These are phyloP conservation scores for Nebria salina DNA, from an alignment of 2,888 invertebrate genomes.

Conservation along the genomic window DNA sequence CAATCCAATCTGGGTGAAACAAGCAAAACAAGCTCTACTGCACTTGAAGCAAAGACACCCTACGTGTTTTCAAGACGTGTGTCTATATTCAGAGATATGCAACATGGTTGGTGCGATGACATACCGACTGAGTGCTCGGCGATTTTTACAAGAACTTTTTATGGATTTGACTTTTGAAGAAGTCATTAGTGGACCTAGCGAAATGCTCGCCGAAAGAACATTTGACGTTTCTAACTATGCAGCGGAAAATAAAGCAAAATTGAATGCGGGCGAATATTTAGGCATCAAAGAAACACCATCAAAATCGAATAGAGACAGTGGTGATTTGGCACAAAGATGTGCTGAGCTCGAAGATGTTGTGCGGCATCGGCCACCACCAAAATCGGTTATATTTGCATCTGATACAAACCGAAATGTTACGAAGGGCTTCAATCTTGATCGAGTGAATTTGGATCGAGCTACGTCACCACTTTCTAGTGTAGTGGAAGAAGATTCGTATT, in stretches of 20 bases:
- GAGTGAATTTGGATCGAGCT: conserved; percentile 49
- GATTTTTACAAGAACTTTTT: conserved; percentile 94
- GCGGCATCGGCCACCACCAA: conserved; percentile 14
- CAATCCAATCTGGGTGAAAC: conserved; percentile 81
- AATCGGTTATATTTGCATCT: conserved; percentile 38
- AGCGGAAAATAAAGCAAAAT: no score
- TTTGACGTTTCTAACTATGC: conserved; percentile 13
- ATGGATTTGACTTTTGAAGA: conserved; percentile 82
- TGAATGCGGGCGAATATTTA: conserved; percentile 4
- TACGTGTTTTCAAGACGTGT: conserved; percentile 81
- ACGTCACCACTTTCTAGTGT: conserved; percentile 61
- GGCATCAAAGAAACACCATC: conserved; percentile 11
- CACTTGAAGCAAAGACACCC: conserved; percentile 78
- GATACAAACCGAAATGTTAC: conserved; percentile 49
- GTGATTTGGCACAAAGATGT: conserved; percentile 50
- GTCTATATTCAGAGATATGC: conserved; percentile 93
- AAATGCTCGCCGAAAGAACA: conserved; percentile 58
- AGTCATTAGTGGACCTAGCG: conserved; percentile 66
- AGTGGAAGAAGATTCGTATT: conserved; percentile 57
- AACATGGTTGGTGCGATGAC: conserved; percentile 80
- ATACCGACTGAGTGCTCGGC: conserved; percentile 83
- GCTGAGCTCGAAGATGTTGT: conserved; percentile 49
- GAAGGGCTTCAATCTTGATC: conserved; percentile 49
- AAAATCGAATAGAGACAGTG: conserved; percentile 33
- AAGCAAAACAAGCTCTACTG: conserved; percentile 83